Conservation (phyloP, 2,797 vertebrate genomes). For the Remorina albescens region DNA sequence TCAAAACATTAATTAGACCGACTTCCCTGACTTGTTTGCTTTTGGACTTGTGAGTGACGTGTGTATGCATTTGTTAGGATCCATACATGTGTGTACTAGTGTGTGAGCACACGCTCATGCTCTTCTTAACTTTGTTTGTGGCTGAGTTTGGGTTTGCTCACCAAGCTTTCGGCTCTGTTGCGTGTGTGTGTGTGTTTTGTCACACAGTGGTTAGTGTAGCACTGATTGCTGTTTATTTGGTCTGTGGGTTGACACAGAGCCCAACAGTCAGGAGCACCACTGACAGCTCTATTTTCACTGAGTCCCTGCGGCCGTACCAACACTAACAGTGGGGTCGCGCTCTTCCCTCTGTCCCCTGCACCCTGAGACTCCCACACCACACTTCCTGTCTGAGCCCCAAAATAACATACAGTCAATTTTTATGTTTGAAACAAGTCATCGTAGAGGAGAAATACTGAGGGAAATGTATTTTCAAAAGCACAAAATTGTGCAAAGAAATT, state of each 20-base stretch:
- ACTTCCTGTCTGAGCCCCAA: constrained; percentile 65
- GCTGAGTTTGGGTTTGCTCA: constrained; percentile 45
- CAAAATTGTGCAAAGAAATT: not conserved
- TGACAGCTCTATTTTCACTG: constrained; percentile 82
- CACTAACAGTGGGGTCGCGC: constrained; percentile 79
- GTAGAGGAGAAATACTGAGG: not conserved
- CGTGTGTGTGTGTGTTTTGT: constrained; percentile 65
- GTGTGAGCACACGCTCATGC: constrained; percentile 18
- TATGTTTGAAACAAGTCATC: constrained; percentile 20
- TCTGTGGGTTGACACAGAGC: constrained; percentile 81
- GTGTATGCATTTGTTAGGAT: constrained; percentile 60
- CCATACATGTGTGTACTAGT: constrained; percentile 23
- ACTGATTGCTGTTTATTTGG: constrained; percentile 86
- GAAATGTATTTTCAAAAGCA: not conserved
- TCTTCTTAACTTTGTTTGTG: constrained; percentile 47
- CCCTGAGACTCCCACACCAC: constrained; percentile 63
- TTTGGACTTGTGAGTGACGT: constrained; percentile 76
- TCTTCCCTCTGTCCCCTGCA: constrained; percentile 69
- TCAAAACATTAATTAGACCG: constrained; percentile 79
- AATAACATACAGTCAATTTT: constrained; percentile 61
- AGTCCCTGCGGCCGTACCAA: constrained; percentile 74
- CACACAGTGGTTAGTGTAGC: constrained; percentile 73
- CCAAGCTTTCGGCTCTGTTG: constrained; percentile 31
- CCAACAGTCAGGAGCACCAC: constrained; percentile 69
- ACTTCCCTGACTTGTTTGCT: constrained; percentile 75